These are phyloP conservation scores for Melanogrammus aeglefinus DNA, from an alignment of 2,797 vertebrate species.

Conservation along the genomic window DNA sequence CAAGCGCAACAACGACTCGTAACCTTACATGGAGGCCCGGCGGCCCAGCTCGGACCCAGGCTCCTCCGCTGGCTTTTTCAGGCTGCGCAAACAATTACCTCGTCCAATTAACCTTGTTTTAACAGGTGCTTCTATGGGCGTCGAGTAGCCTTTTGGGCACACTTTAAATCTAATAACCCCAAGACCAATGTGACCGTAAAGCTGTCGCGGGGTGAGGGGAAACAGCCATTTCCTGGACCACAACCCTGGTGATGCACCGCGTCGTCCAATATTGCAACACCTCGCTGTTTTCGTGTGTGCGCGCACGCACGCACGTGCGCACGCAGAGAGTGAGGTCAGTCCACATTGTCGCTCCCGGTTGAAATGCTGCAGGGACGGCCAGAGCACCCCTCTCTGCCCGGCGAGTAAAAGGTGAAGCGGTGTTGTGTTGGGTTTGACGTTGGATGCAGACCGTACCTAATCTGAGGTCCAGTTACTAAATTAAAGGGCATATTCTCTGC, in stretches of 20 bases:
- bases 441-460: background rate
- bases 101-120: constrained; percentile 56
- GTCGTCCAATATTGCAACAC: constrained; percentile 24
- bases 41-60: background rate
- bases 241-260: constrained; percentile 22
- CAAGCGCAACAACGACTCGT: constrained; percentile 11
- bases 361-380: constrained; percentile 25
- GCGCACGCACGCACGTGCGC: constrained; percentile 14
- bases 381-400: background rate
- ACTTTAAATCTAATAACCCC: constrained; percentile 62
- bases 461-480: background rate
- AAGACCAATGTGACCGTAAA: constrained; percentile 56
- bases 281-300: constrained; percentile 33
- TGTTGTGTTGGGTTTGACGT: background rate
- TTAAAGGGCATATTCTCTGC: background rate
- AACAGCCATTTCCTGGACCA: constrained; percentile 58
- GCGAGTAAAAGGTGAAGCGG: background rate
- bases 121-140: constrained; percentile 61
- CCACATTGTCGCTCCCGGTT: constrained; percentile 48
- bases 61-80: constrained; percentile 21
- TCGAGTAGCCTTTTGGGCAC: constrained; percentile 32
- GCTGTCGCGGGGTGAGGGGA: constrained; percentile 51
- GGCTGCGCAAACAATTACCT: constrained; percentile 41
- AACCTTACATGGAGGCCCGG: background rate
- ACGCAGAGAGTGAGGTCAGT: constrained; percentile 19